Evolutionary conservation across 2,888 invertebrate genomes (phyloP).

Genomic region (Microdon myrmicae): DNA sequence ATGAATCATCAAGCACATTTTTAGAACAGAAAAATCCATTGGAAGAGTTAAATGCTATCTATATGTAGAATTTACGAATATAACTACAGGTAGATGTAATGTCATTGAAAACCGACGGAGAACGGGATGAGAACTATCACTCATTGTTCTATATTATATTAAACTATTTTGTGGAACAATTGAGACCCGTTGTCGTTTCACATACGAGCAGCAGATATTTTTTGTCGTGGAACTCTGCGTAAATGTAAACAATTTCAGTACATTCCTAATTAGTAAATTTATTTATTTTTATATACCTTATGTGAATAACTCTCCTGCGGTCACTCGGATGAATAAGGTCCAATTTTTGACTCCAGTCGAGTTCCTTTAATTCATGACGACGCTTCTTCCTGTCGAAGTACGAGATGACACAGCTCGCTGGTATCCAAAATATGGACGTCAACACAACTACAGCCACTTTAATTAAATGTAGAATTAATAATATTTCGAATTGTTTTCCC

Average conservation of each 20-base stretch:
- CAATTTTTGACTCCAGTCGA: slow-evolving; percentile 76
- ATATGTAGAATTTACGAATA: too few relatives aligned
- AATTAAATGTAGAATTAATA: slow-evolving; percentile 21
- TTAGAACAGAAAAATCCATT: too few relatives aligned
- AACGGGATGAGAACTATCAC: too few relatives aligned
- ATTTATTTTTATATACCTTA: slow-evolving; percentile 70
- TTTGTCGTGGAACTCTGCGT: slow-evolving; percentile 66
- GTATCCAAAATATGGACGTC: slow-evolving; percentile 94
- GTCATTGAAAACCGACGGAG: too few relatives aligned
- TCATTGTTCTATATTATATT: too few relatives aligned
- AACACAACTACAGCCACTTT: slow-evolving; percentile 80
- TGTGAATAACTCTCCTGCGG: slow-evolving; percentile 76
- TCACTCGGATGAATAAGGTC: slow-evolving; percentile 81
- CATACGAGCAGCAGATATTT: slow-evolving; percentile 65
- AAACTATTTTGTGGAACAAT: too few relatives aligned
- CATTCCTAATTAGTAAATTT: too few relatives aligned
- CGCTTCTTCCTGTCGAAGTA: slow-evolving; percentile 84
- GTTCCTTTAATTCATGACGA: slow-evolving; percentile 76
- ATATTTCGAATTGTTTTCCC: neutral
- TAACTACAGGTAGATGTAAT: too few relatives aligned
- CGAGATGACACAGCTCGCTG: slow-evolving; percentile 87
- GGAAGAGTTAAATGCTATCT: too few relatives aligned
- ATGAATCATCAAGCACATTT: too few relatives aligned
- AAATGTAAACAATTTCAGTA: slow-evolving; percentile 29
- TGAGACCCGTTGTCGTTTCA: slow-evolving; percentile 48